Evolutionary conservation across 1,140 invertebrate genomes (phyloP).

Genomic region (Dryas iulia): DNA sequence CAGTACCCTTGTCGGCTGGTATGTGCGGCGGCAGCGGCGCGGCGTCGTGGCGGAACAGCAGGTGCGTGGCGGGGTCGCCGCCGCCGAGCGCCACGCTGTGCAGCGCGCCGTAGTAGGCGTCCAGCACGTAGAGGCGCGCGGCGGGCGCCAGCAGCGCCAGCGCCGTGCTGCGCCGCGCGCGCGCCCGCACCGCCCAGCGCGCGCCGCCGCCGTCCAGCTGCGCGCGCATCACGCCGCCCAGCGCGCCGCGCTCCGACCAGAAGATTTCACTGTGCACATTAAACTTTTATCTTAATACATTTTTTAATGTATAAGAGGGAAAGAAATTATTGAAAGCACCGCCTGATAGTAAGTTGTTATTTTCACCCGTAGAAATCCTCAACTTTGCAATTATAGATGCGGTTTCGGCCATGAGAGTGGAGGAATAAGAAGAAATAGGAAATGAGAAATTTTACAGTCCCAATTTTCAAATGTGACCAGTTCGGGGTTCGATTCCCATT

Average conservation of each 20-base stretch:
- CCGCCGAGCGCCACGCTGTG: constrained; percentile 46
- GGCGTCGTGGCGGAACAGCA: constrained; percentile 39
- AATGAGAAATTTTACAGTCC: too few species aligned
- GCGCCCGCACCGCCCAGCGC: constrained; percentile 33
- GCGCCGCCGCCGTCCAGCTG: constrained; percentile 37
- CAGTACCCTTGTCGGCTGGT: background rate
- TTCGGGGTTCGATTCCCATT: too few species aligned
- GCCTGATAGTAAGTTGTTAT: too few species aligned
- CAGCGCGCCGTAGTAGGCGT: constrained; percentile 47
- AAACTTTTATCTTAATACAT: background rate
- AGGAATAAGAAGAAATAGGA: too few species aligned
- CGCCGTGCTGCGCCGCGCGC: constrained; percentile 81
- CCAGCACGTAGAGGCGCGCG: constrained; percentile 52
- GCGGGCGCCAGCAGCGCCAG: constrained; percentile 81
- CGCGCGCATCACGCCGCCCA: constrained; percentile 29
- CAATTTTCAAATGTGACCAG: too few species aligned
- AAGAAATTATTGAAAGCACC: too few species aligned
- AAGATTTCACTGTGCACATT: constrained; percentile 36
- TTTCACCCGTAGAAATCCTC: too few species aligned
- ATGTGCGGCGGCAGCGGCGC: constrained; percentile 19
- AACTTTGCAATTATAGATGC: too few species aligned
- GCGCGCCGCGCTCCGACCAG: constrained; percentile 55
- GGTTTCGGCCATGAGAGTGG: too few species aligned
- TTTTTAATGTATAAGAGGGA: too few species aligned
- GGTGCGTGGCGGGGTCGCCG: constrained; percentile 35